Conservation (phyloP, 1,140 invertebrate species). For the Dreissena polymorpha region DNA sequence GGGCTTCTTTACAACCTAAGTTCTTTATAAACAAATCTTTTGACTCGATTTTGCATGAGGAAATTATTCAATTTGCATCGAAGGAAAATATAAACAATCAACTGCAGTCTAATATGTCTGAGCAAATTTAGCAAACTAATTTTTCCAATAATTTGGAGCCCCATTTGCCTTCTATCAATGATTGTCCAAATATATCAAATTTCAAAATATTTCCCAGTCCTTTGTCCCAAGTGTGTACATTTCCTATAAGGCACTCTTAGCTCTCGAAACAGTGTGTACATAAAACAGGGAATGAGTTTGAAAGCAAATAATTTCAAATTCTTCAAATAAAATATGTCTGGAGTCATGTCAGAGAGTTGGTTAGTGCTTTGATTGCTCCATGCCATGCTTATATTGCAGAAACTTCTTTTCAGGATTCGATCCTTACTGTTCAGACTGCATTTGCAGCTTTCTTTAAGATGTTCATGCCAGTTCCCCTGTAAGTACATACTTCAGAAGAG, state of each 20-base stretch:
- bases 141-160: slow-evolving; percentile 32
- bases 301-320: slow-evolving; percentile 47
- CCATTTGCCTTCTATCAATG: slow-evolving; percentile 12
- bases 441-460: too few species aligned
- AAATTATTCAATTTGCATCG: slow-evolving; percentile 10
- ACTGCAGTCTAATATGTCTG: slow-evolving; percentile 25
- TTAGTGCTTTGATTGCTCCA: background rate
- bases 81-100: slow-evolving; percentile 27
- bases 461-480: too few species aligned
- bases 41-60: background rate
- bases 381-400: too few species aligned
- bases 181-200: slow-evolving; percentile 22
- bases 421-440: too few species aligned
- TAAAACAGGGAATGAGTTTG: slow-evolving; percentile 35
- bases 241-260: slow-evolving; percentile 40
- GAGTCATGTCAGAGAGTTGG: slow-evolving; percentile 29
- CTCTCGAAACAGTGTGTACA: slow-evolving; percentile 32
- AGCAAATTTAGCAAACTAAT: slow-evolving; percentile 51
- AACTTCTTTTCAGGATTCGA: too few species aligned
- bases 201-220: slow-evolving; percentile 40
- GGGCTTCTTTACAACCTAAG: background rate
- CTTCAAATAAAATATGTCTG: slow-evolving; percentile 43
- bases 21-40: background rate
- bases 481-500: too few species aligned
- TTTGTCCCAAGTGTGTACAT: slow-evolving; percentile 49